These are phyloP conservation scores for Oreotrochilus melanogaster DNA, from an alignment of 2,113 vertebrate species.

Conservation along the genomic window DNA sequence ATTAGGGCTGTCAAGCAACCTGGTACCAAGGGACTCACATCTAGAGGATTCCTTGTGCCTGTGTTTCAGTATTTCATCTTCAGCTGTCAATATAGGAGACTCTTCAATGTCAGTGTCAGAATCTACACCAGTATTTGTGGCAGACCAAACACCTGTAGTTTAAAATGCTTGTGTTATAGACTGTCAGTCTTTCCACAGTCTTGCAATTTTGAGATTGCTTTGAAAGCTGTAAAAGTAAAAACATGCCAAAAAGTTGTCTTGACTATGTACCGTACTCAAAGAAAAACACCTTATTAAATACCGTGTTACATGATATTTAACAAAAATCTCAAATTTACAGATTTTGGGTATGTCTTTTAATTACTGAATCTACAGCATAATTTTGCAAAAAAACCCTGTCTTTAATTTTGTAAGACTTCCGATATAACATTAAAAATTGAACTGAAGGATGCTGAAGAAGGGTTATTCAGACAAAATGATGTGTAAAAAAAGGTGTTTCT, in stretches of 20 bases:
- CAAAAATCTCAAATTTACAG: not conserved
- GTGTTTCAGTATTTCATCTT: conserved; percentile 15
- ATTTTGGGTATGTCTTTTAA: not conserved
- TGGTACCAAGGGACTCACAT: not conserved
- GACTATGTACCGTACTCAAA: not conserved
- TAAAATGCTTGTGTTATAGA: not conserved
- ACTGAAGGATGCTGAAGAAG: not conserved
- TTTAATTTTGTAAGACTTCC: not conserved
- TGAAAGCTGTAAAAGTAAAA: not conserved
- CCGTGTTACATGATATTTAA: not conserved
- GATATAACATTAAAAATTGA: not conserved
- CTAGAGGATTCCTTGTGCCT: conserved; percentile 16
- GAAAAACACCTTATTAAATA: not conserved
- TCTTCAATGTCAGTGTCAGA: conserved; percentile 27
- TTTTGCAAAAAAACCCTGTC: not conserved
- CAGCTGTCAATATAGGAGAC: conserved; percentile 8
- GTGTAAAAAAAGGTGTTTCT: not conserved
- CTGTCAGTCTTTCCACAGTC: not conserved
- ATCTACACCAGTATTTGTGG: not conserved
- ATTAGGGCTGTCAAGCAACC: conserved; percentile 52
- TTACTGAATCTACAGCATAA: not conserved
- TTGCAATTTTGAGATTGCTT: not conserved
- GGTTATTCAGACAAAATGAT: not conserved
- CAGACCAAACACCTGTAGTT: not conserved
- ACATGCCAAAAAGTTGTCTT: not conserved